Evolutionary conservation across 2,888 invertebrate genomes (phyloP).

Genomic region (Parnassius orleans): DNA sequence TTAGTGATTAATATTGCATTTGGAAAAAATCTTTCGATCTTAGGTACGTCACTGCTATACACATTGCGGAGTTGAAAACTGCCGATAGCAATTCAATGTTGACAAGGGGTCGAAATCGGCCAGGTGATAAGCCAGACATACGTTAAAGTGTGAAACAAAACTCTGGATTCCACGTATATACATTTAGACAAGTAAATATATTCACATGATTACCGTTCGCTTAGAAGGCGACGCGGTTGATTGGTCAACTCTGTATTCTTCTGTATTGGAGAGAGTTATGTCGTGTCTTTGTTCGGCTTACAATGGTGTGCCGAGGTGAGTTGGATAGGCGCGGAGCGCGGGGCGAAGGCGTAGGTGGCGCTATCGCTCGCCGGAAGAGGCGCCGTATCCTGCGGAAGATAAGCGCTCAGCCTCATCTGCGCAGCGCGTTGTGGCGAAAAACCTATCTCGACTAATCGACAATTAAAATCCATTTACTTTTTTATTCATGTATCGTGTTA

Average conservation of each 20-base stretch:
- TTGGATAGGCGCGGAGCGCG: constrained; percentile 19
- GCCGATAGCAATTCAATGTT: too few species aligned
- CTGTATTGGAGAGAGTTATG: not conserved
- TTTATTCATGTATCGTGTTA: not conserved
- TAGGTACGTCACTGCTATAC: too few species aligned
- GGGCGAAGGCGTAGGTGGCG: constrained; percentile 45
- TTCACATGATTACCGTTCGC: too few species aligned
- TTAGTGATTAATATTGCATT: too few species aligned
- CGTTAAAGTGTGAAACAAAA: too few species aligned
- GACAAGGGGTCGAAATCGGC: too few species aligned
- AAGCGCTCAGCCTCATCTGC: constrained; percentile 56
- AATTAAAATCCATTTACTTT: not conserved
- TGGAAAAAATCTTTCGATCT: too few species aligned
- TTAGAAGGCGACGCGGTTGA: not conserved
- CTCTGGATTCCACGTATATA: too few species aligned
- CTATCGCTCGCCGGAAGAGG: constrained; percentile 56
- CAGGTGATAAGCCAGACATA: too few species aligned
- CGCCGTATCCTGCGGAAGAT: constrained; percentile 50
- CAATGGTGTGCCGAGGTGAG: constrained; percentile 13
- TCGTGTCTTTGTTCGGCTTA: constrained; percentile 13
- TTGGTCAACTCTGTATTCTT: not conserved
- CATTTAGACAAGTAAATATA: too few species aligned
- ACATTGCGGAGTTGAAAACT: too few species aligned
- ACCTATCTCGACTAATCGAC: constrained; percentile 1
- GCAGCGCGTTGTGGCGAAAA: constrained; percentile 27